phyloP scores from a whole-genome alignment of 2,797 vertebrate genomes.

The Valencia hispanica region DNA sequence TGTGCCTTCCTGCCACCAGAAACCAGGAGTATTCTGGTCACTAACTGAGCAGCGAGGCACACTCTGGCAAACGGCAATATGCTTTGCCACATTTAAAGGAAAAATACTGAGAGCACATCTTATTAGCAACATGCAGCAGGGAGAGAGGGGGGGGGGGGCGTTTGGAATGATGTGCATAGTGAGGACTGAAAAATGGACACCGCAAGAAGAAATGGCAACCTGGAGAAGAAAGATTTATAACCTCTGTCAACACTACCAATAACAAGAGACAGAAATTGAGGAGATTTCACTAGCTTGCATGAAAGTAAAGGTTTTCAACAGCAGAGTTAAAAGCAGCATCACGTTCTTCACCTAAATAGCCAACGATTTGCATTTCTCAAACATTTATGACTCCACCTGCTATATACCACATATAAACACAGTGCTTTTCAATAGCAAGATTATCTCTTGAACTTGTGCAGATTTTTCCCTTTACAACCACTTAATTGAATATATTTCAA shows the following conservation, averaged over 20 bases:
- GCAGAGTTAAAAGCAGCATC: background rate
- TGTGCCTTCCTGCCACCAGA: constrained; percentile 7
- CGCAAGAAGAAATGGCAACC: constrained; percentile 36
- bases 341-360: background rate
- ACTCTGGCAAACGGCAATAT: background rate
- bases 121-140: constrained; percentile 4
- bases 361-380: background rate
- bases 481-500: background rate
- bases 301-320: background rate
- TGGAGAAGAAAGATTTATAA: constrained; percentile 46
- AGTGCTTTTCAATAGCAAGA: background rate
- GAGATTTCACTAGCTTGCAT: background rate
- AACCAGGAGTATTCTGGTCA: constrained; percentile 23
- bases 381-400: background rate
- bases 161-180: background rate
- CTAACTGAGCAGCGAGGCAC: constrained; percentile 5
- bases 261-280: constrained; percentile 14
- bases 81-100: constrained; percentile 23
- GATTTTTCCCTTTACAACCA: background rate
- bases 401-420: background rate
- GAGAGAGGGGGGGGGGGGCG: constrained; percentile 6
- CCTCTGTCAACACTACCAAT: constrained; percentile 30
- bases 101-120: constrained; percentile 15
- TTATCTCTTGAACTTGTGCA: background rate
- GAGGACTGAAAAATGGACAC: constrained; percentile 21